A percentile compares a stretch with the other conserved stretches of the same genome.
phyloP scores from a whole-genome alignment of 2,888 invertebrate species.

The Pristionchus arcanus region DNA sequence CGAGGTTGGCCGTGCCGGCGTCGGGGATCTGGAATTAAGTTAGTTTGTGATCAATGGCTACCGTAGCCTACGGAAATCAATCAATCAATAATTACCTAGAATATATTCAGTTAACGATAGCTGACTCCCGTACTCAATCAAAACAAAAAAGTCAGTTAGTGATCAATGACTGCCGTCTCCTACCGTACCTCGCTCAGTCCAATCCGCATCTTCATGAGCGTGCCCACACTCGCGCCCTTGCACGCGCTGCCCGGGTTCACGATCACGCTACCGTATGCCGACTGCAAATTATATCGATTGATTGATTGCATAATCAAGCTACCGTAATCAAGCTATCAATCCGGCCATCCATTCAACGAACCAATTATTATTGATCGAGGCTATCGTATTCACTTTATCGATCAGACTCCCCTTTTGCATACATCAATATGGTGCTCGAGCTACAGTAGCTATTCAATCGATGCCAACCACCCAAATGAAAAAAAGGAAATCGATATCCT shows the following conservation, averaged over 20 bases:
- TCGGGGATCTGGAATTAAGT: conserved; percentile 31
- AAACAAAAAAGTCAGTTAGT: neutral
- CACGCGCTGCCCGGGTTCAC: conserved; percentile 48
- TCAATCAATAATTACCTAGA: neutral
- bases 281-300: neutral
- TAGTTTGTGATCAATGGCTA: neutral
- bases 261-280: neutral
- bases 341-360: no score
- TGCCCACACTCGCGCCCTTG: conserved; percentile 1
- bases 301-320: neutral
- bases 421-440: no score
- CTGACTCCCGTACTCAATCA: neutral
- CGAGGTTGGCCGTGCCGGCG: neutral
- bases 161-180: neutral
- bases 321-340: neutral
- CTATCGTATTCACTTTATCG: neutral
- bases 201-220: conserved; percentile 27
- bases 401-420: no score
- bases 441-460: no score
- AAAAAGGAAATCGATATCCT: neutral
- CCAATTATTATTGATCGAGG: no score
- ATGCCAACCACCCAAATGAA: no score
- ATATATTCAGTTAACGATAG: neutral
- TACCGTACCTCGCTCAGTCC: conserved; percentile 45
- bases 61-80: neutral